These are phyloP conservation scores for Drosophila anomelani DNA, from an alignment of 2,888 invertebrate genomes.

Conservation along the genomic window DNA sequence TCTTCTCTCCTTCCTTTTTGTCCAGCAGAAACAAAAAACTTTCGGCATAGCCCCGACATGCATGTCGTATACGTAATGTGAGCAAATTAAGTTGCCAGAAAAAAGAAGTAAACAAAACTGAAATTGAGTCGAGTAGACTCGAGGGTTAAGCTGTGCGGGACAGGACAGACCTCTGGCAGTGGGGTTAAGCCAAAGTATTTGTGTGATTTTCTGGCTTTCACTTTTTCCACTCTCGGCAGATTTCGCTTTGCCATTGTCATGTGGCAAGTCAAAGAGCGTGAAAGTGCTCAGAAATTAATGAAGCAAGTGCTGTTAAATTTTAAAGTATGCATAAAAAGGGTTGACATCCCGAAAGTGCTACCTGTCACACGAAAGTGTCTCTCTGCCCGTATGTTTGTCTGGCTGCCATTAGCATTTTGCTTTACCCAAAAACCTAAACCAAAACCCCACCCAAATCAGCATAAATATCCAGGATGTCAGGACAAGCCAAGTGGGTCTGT, in stretches of 20 bases:
- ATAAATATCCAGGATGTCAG: conserved; percentile 22
- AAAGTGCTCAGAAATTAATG: conserved; percentile 68
- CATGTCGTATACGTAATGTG: conserved; percentile 66
- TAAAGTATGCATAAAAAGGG: conserved; percentile 57
- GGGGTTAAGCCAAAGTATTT: conserved; percentile 49
- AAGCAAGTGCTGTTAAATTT: conserved; percentile 68
- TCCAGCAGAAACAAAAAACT: conserved; percentile 28
- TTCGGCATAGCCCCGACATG: conserved; percentile 30
- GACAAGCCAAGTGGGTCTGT: conserved; percentile 18
- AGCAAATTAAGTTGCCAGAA: conserved; percentile 51
- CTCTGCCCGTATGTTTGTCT: conserved; percentile 26
- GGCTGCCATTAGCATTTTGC: conserved; percentile 42
- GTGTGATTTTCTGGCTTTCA: conserved; percentile 31
- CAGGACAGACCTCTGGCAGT: background rate
- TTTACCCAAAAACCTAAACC: background rate
- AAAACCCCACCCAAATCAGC: conserved; percentile 12
- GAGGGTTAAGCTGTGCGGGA: conserved; percentile 32
- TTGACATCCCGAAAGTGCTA: conserved; percentile 60
- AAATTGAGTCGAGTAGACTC: conserved; percentile 42
- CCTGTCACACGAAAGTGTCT: conserved; percentile 42
- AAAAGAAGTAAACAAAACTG: conserved; percentile 40
- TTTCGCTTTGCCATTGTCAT: conserved; percentile 40
- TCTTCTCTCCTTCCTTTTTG: background rate
- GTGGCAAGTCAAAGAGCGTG: conserved; percentile 45
- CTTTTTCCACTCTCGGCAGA: conserved; percentile 17